phyloP scores from a whole-genome alignment of 2,888 invertebrate genomes.

The Cyclophora albipunctata region DNA sequence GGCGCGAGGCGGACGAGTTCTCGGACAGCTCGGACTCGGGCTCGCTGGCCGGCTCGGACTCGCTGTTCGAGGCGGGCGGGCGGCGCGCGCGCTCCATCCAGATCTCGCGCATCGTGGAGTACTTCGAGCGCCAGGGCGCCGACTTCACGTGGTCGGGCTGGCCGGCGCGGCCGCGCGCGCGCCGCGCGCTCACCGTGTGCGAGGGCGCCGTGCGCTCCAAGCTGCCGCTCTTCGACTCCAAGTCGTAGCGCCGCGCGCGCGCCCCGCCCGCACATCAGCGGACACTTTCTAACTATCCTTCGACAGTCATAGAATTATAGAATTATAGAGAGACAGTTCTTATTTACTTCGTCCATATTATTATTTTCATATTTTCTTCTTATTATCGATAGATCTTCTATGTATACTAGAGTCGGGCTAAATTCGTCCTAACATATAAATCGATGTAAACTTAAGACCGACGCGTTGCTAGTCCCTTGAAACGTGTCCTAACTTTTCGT shows the following conservation, averaged over 20 bases:
- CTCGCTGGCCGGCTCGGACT: conserved; percentile 85
- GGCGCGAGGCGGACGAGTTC: conserved; percentile 43
- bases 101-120: conserved; percentile 90
- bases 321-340: conserved; percentile 23
- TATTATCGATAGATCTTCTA: conserved; percentile 51
- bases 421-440: conserved; percentile 8
- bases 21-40: conserved; percentile 91
- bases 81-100: conserved; percentile 78
- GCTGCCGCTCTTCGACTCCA: conserved; percentile 87
- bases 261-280: not conserved
- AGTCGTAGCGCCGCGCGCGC: conserved; percentile 42
- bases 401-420: conserved; percentile 40
- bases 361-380: conserved; percentile 63
- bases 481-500: conserved; percentile 21
- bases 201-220: conserved; percentile 92
- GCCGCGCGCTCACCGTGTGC: conserved; percentile 78
- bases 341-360: not conserved
- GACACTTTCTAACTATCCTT: conserved; percentile 2
- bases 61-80: conserved; percentile 78
- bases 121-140: conserved; percentile 87
- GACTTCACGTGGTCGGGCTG: conserved; percentile 49
- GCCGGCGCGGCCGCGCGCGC: conserved; percentile 22
- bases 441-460: conserved; percentile 5
- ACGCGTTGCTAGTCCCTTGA: conserved; percentile 42
- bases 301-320: conserved; percentile 13